phyloP scores from a whole-genome alignment of 2,888 invertebrate genomes.

The Drosophila falleni region DNA sequence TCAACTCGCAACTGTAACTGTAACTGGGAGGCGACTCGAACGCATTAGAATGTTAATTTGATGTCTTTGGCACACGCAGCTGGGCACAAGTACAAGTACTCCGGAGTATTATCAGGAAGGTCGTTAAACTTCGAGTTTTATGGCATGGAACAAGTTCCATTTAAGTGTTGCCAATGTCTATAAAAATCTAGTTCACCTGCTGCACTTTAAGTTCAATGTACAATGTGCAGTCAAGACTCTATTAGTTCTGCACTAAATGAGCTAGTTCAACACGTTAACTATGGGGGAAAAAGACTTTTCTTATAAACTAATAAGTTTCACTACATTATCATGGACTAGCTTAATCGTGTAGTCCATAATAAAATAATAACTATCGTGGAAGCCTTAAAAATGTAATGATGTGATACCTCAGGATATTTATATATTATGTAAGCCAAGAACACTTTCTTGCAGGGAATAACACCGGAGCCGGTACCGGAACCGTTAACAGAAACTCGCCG shows the following conservation, averaged over 20 bases:
- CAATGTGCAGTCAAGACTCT: not conserved
- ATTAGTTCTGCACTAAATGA: not conserved
- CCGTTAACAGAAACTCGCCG: too few relatives aligned
- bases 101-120: not conserved
- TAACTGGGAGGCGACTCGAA: not conserved
- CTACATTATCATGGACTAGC: too few relatives aligned
- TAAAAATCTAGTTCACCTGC: conserved; percentile 13
- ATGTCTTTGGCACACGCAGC: conserved; percentile 49
- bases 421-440: too few relatives aligned
- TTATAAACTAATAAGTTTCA: too few relatives aligned
- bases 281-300: too few relatives aligned
- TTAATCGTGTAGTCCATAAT: too few relatives aligned
- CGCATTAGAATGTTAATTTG: conserved; percentile 66
- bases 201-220: conserved; percentile 1
- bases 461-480: too few relatives aligned
- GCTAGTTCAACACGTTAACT: too few relatives aligned
- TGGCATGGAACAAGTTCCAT: conserved; percentile 11
- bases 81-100: conserved; percentile 22
- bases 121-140: conserved; percentile 36
- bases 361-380: too few relatives aligned
- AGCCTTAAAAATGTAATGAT: too few relatives aligned
- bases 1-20: not conserved
- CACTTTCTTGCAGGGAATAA: too few relatives aligned
- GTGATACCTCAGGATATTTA: too few relatives aligned
- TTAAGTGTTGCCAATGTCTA: conserved; percentile 1